Evolutionary conservation across 2,113 vertebrate species (phyloP).

Genomic region (Heloderma charlesbogerti): DNA sequence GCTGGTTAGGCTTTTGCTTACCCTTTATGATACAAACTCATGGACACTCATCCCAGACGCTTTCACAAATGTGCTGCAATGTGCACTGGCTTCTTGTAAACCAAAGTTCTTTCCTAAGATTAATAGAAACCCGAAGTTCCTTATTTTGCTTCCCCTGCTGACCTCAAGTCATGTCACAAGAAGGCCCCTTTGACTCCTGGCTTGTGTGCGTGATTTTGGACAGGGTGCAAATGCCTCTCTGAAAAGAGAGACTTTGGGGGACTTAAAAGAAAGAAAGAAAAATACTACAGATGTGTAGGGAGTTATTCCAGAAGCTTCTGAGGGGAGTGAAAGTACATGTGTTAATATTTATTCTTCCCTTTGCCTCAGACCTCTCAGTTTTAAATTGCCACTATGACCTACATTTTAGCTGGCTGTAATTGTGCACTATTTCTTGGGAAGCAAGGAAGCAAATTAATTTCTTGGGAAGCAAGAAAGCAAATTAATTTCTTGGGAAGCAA

Average conservation of each 20-base stretch:
- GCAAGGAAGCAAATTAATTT: no score
- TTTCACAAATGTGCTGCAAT: slow-evolving; percentile 65
- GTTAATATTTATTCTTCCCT: not conserved
- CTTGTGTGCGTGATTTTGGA: slow-evolving; percentile 57
- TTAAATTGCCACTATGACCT: not conserved
- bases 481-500: not conserved
- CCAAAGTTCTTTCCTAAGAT: slow-evolving; percentile 19
- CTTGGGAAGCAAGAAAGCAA: not conserved
- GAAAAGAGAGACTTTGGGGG: slow-evolving; percentile 30
- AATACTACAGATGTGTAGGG: not conserved
- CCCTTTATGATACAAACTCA: not conserved
- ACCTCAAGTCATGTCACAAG: slow-evolving; percentile 66
- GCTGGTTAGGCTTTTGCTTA: slow-evolving; percentile 39
- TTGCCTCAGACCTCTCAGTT: not conserved
- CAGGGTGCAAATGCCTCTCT: slow-evolving; percentile 64
- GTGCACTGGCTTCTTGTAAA: slow-evolving; percentile 68
- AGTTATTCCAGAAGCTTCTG: not conserved
- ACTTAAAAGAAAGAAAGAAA: not conserved
- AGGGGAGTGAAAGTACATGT: not conserved
- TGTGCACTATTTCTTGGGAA: not conserved
- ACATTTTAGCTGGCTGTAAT: not conserved
- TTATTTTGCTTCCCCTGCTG: slow-evolving; percentile 68
- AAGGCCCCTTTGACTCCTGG: slow-evolving; percentile 57
- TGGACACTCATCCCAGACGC: slow-evolving; percentile 23
- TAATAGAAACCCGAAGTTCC: slow-evolving; percentile 67